phyloP scores from a whole-genome alignment of 2,888 invertebrate genomes.

The Chymomyza procnemis region DNA sequence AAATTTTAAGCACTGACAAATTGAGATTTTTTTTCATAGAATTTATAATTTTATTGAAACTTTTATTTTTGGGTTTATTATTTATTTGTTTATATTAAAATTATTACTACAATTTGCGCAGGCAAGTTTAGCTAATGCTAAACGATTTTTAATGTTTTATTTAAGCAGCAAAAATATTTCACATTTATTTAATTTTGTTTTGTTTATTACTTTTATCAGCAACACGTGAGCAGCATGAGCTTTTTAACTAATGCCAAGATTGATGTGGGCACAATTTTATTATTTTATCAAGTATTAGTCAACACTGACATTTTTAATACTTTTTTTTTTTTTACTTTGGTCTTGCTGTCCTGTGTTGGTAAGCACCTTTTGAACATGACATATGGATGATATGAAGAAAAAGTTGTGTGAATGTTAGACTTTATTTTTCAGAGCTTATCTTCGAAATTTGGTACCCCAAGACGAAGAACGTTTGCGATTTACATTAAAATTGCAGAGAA shows the following conservation, averaged over 20 bases:
- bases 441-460: slow-evolving; percentile 20
- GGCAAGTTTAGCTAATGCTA: neutral
- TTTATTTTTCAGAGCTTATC: neutral
- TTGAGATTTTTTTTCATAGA: slow-evolving; percentile 32
- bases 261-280: neutral
- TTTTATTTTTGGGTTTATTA: slow-evolving; percentile 9
- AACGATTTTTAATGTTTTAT: neutral
- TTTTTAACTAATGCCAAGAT: neutral
- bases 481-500: neutral
- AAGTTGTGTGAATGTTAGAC: neutral
- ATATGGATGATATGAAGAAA: neutral
- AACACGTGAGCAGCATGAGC: slow-evolving; percentile 33
- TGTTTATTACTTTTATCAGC: slow-evolving; percentile 33
- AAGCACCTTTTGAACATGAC: neutral
- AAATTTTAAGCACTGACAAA: slow-evolving; percentile 16
- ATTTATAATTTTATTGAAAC: slow-evolving; percentile 10
- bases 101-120: slow-evolving; percentile 28
- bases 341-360: neutral
- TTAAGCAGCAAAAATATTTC: slow-evolving; percentile 5
- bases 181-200: slow-evolving; percentile 30
- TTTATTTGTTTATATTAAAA: slow-evolving; percentile 49
- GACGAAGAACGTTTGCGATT: neutral
- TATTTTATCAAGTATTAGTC: neutral
- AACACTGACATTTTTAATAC: neutral
- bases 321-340: slow-evolving; percentile 9